A percentile compares a stretch with the other conserved stretches of the same genome.
Evolutionary conservation across 1,140 invertebrate genomes (phyloP).

Genomic region (Drosophila persimilis): DNA sequence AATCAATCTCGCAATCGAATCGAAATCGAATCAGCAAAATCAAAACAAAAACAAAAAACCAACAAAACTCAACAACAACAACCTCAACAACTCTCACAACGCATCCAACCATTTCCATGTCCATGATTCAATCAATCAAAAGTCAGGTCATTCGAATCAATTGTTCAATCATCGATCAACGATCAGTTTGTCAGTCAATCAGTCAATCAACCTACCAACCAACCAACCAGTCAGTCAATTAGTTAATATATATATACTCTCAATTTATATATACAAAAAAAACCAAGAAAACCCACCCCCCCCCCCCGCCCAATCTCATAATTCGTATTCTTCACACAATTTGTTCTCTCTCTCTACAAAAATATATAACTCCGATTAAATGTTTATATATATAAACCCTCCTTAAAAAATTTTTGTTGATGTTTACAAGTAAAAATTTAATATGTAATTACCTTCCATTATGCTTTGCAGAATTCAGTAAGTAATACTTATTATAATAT

Average conservation of each 20-base stretch:
- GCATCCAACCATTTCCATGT: slow-evolving; percentile 49
- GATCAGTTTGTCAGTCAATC: slow-evolving; percentile 37
- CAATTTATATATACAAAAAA: slow-evolving; percentile 16
- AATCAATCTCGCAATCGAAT: slow-evolving; percentile 5
- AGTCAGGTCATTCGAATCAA: slow-evolving; percentile 33
- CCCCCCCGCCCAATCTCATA: slow-evolving; percentile 50
- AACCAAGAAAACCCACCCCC: slow-evolving; percentile 12
- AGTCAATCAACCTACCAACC: slow-evolving; percentile 39
- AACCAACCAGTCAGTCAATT: slow-evolving; percentile 34
- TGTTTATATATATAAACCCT: slow-evolving; percentile 38
- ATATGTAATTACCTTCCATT: slow-evolving; percentile 82
- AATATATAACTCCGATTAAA: slow-evolving; percentile 63
- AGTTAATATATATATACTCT: slow-evolving; percentile 30
- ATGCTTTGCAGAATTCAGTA: slow-evolving; percentile 83
- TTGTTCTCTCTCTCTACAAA: slow-evolving; percentile 47
- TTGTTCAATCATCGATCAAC: slow-evolving; percentile 38
- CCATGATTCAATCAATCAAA: slow-evolving; percentile 48
- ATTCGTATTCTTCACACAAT: slow-evolving; percentile 64
- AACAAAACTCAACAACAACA: not conserved
- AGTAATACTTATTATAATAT: slow-evolving; percentile 80
- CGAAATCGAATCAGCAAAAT: not conserved
- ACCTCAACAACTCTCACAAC: slow-evolving; percentile 28
- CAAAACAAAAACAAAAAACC: slow-evolving; percentile 1
- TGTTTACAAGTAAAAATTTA: slow-evolving; percentile 78
- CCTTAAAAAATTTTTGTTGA: slow-evolving; percentile 59